A percentile compares a stretch with the other conserved stretches of the same genome.
Evolutionary conservation across 1,140 invertebrate species (phyloP).

Genomic region (Ericerus pela): DNA sequence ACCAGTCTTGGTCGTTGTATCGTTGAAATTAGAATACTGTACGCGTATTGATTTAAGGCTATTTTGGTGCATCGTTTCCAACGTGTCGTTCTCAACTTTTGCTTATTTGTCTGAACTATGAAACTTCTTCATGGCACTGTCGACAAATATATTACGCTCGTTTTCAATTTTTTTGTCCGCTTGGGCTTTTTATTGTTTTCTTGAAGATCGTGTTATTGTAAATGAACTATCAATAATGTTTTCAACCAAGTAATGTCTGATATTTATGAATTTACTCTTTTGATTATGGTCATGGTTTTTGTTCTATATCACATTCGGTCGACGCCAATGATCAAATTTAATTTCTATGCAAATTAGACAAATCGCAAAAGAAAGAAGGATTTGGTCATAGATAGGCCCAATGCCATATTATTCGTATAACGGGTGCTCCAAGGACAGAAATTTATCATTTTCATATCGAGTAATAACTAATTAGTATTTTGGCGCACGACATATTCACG

Average conservation of each 20-base stretch:
- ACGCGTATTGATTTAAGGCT: too few species aligned
- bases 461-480: too few species aligned
- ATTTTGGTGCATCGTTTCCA: too few species aligned
- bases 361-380: slow-evolving; percentile 75
- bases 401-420: not conserved
- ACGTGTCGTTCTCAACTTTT: too few species aligned
- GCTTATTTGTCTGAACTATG: too few species aligned
- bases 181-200: too few species aligned
- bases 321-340: slow-evolving; percentile 53
- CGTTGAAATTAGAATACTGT: too few species aligned
- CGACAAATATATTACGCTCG: too few species aligned
- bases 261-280: slow-evolving; percentile 15
- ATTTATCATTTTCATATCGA: slow-evolving; percentile 9
- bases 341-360: slow-evolving; percentile 76
- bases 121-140: too few species aligned
- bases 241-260: not conserved
- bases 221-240: not conserved
- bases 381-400: slow-evolving; percentile 54
- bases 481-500: too few species aligned
- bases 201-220: not conserved
- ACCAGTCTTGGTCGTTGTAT: too few species aligned
- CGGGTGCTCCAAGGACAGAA: not conserved
- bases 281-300: slow-evolving; percentile 78
- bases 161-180: too few species aligned
- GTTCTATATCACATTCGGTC: slow-evolving; percentile 75